Evolutionary conservation across 2,888 invertebrate genomes (phyloP), one percentile per base, ranked within the genome.

Genomic region (Shargacucullia verbasci): DNA sequence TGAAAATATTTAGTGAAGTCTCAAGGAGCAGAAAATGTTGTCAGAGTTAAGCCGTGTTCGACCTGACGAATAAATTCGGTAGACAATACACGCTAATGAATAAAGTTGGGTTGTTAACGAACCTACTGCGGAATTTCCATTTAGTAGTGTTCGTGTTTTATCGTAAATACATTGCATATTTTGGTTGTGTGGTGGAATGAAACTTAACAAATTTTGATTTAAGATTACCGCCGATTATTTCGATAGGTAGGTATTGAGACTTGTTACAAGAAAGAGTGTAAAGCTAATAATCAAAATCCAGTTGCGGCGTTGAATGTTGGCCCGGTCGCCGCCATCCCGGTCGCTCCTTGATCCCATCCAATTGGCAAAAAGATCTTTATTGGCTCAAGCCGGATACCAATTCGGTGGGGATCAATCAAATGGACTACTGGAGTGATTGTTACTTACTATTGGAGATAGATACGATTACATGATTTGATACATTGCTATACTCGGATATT

Each of bases 41-140:
- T 70, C 72, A 67, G 82, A 88, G 81, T 87, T 84, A 75, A 81
- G 73, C 78, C 79, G 78, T 81, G 85, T 86, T 89, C 83, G 86
- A 88, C 90, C 89, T 90, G 88, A 85, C 84, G 85, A 88, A 88
- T 90, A 89, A 91, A 90, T 92, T 90, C 83, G 77, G 83, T 84
- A 90, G 90, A 92, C 91, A 92, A 93, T 92, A 88, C 90, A 90
- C 88, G 86, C 84, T 91, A 92, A 93, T 92, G 91, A 92, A 92
- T 92, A 92, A 92, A 92, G 91, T 93, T 93, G 76, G 84, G 85
- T 85, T 91, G 91, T 89, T 92, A 92, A 89, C 90, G 90, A 89
- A 91, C 85, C 86, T 84, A 87, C 88, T 87, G 86, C 61, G 85
- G 85, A 87, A 91, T 90, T 88, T 85, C 82, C 85, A 88, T 88